These are phyloP conservation scores for Brachylomia viminalis DNA, from an alignment of 2,888 invertebrate species.

Conservation along the genomic window DNA sequence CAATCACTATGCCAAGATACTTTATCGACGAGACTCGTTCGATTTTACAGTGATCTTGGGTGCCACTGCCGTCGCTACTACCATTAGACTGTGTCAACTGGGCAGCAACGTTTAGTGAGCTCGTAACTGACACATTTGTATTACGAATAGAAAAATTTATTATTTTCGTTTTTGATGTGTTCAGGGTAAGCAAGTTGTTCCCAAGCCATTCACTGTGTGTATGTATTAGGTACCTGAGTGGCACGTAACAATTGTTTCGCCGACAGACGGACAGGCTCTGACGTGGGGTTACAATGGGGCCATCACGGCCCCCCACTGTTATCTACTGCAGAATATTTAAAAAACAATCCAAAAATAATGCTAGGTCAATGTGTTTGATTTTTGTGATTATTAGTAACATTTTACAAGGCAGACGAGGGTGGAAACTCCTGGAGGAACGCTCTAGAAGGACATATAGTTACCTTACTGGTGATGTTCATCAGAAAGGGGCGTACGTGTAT, in stretches of 20 bases:
- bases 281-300: slow-evolving; percentile 38
- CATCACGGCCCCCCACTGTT: not conserved
- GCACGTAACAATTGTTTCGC: slow-evolving; percentile 24
- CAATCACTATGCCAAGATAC: too few relatives aligned
- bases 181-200: too few relatives aligned
- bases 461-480: not conserved
- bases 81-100: too few relatives aligned
- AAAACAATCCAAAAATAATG: slow-evolving; percentile 10
- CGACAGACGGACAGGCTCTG: slow-evolving; percentile 48
- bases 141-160: too few relatives aligned
- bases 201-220: too few relatives aligned
- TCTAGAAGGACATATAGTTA: not conserved
- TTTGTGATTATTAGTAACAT: not conserved
- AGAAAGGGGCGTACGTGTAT: not conserved
- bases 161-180: too few relatives aligned
- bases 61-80: too few relatives aligned
- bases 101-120: too few relatives aligned
- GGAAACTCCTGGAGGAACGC: not conserved
- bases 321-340: not conserved
- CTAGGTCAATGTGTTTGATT: not conserved
- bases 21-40: too few relatives aligned
- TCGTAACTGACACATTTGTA: too few relatives aligned
- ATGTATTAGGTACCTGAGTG: slow-evolving; percentile 4
- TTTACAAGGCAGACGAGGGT: not conserved
- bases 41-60: too few relatives aligned